Evolutionary conservation across 2,888 invertebrate genomes (phyloP).

Genomic region (Prosapia bicincta): DNA sequence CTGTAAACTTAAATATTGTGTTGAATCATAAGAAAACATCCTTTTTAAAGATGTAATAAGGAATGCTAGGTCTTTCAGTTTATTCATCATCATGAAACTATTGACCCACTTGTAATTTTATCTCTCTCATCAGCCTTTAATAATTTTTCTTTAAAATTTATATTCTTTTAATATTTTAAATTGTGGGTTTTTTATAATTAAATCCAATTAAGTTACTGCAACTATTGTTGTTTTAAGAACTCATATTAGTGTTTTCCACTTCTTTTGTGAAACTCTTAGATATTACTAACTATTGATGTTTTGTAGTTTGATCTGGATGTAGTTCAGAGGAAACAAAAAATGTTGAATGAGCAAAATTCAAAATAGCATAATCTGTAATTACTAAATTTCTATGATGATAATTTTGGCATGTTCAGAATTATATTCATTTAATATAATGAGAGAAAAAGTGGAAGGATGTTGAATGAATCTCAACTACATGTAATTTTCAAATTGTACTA

Average conservation of each 20-base stretch:
- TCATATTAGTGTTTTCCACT: not conserved
- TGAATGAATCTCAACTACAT: slow-evolving; percentile 17
- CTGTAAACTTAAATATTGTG: slow-evolving; percentile 17
- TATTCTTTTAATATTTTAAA: too few relatives aligned
- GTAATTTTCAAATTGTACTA: not conserved
- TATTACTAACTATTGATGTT: too few relatives aligned
- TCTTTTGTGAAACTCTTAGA: too few relatives aligned
- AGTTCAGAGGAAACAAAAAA: too few relatives aligned
- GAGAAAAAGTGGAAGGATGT: slow-evolving; percentile 17
- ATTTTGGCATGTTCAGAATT: too few relatives aligned
- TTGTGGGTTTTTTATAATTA: not conserved
- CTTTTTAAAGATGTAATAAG: slow-evolving; percentile 1
- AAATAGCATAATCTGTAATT: too few relatives aligned
- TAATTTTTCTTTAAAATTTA: too few relatives aligned
- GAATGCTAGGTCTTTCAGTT: slow-evolving; percentile 31
- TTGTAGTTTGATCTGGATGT: too few relatives aligned
- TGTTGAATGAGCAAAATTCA: too few relatives aligned
- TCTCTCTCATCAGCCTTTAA: slow-evolving; percentile 13
- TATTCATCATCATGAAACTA: slow-evolving; percentile 28
- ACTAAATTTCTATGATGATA: too few relatives aligned
- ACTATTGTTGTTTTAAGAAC: not conserved
- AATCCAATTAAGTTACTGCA: not conserved
- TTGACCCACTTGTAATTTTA: slow-evolving; percentile 17
- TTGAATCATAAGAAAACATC: slow-evolving; percentile 8
- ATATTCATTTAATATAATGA: slow-evolving; percentile 3